A percentile compares a stretch with the other conserved stretches of the same genome.
phyloP scores from a whole-genome alignment of 2,888 invertebrate species.

The Cryptosula pallasiana region DNA sequence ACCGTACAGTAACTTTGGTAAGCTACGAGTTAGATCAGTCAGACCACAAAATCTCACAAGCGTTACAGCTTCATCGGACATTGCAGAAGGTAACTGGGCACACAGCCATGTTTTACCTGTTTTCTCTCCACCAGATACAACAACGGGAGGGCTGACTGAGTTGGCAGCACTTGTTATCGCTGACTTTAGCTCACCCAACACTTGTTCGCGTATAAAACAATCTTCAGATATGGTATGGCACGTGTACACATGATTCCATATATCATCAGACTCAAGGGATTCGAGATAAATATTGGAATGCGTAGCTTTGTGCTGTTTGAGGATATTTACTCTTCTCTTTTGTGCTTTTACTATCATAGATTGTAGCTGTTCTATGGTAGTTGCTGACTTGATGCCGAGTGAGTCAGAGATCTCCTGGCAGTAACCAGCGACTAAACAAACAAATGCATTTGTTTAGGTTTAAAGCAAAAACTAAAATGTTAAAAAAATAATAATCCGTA shows the following conservation, averaged over 20 bases:
- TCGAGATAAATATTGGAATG: not conserved
- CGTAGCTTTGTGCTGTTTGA: not conserved
- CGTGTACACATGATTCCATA: constrained; percentile 7
- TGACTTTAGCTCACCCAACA: not conserved
- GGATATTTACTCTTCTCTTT: constrained; percentile 3
- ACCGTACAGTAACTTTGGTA: not conserved
- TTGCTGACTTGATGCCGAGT: not conserved
- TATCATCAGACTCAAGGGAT: not conserved
- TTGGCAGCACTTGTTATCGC: not conserved
- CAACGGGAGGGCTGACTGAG: not conserved
- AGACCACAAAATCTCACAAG: constrained; percentile 18
- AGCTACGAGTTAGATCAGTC: not conserved
- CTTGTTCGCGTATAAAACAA: not conserved
- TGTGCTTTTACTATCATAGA: not conserved
- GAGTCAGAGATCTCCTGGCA: not conserved
- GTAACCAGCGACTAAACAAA: not conserved
- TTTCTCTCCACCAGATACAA: not conserved
- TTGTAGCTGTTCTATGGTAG: not conserved
- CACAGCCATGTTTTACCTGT: constrained; percentile 6
- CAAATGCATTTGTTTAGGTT: too few relatives aligned
- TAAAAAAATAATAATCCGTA: too few relatives aligned
- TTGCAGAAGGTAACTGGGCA: not conserved
- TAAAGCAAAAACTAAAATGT: too few relatives aligned
- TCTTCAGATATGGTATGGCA: not conserved
- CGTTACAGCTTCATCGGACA: not conserved